A percentile compares a stretch with the other conserved stretches of the same genome.
Evolutionary conservation across 2,797 vertebrate species (phyloP).

Genomic region (Myotis planiceps): DNA sequence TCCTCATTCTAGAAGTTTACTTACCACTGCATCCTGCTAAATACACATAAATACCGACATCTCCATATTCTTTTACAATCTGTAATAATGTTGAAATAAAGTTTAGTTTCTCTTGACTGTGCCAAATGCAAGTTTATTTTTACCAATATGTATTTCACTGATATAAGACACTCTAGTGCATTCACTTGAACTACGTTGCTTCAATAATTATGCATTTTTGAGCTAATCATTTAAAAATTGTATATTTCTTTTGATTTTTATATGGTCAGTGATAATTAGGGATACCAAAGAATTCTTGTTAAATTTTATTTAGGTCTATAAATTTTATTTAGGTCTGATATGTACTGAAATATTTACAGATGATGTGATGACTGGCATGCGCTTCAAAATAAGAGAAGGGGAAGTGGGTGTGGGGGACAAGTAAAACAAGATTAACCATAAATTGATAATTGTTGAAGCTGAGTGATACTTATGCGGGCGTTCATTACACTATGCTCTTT

Average conservation of each 20-base stretch:
- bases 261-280: neutral
- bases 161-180: neutral
- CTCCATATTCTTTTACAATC: conserved; percentile 94
- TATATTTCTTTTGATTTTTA: conserved; percentile 14
- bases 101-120: conserved; percentile 58
- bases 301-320: conserved; percentile 1
- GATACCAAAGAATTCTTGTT: neutral
- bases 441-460: neutral
- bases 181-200: neutral
- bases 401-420: neutral
- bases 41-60: conserved; percentile 89
- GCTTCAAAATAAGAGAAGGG: neutral
- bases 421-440: neutral
- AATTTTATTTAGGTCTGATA: neutral
- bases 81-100: conserved; percentile 84
- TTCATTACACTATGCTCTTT: neutral
- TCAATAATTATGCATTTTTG: conserved; percentile 23
- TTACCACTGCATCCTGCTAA: conserved; percentile 94
- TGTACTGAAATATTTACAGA: neutral
- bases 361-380: neutral
- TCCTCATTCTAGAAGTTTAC: conserved; percentile 77
- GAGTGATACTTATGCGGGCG: neutral
- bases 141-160: neutral
- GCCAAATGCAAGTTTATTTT: neutral
- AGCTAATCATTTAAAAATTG: conserved; percentile 22